Evolutionary conservation across 2,888 invertebrate genomes (phyloP), one percentile per base, ranked within the genome.

Genomic region (Metellina segmentata): DNA sequence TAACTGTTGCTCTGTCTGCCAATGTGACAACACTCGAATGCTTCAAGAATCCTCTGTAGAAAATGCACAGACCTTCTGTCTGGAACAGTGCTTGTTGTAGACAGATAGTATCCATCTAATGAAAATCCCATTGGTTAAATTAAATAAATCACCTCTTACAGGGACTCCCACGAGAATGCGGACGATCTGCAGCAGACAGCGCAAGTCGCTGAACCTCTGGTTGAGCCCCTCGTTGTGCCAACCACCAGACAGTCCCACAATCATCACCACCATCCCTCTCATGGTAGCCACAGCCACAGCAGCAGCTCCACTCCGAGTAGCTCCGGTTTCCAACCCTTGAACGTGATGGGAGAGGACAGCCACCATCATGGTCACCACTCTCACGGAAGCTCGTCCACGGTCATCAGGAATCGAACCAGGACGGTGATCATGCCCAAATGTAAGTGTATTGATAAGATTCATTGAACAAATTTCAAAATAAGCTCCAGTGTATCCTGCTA

Each of bases 111-210:
- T 34, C 4, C 34, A 34, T 1, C 34, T 34, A 34, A 34, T 34
- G 34, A 34, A 34, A 34, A 34, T 34, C 7, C 8, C 61, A 69
- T 81, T 16, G 20, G 61, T 81, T 34, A 20, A 69, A 71, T 71
- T 16, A 0, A 34, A 53, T 7, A 13, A 20, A 51, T 79, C 20
- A 6, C 34, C 8, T 19, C 69, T 81, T 89, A 11, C 49, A 91
- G 91, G 19, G 91, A 92, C 51, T 85, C 83, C 16, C 89, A 85
- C 8, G 89, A 89, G 75, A 89, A 71, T 7, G 88, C 81, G 48
- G 89, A 92, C 16, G 49, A 72, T 1, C 6, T 53, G 8, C 91
- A 91, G 20, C 88, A 85, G 71, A 72, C 71, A 49, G 78, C 78
- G 7, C 85, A 92, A 20, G 81, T 61, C n/a, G 52, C 82, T 0